Evolutionary conservation across 2,113 vertebrate species (phyloP).

Genomic region (Anser brachyrhynchus): DNA sequence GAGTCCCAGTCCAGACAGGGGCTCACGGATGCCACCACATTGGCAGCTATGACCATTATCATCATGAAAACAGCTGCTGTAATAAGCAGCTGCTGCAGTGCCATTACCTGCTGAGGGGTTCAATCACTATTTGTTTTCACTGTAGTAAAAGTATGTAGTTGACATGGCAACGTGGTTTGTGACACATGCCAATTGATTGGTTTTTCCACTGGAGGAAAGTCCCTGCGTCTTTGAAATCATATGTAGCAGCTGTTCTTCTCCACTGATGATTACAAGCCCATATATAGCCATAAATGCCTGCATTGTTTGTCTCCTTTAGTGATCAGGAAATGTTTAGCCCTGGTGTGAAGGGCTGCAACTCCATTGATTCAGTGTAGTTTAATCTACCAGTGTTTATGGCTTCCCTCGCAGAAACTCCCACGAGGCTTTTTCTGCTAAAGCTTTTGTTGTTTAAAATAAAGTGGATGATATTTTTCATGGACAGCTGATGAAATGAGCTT

Average conservation of each 20-base stretch:
- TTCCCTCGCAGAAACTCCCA: not conserved
- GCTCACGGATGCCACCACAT: not conserved
- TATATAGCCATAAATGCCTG: not conserved
- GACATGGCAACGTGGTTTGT: slow-evolving; percentile 1
- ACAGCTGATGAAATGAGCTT: not conserved
- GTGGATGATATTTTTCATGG: not conserved
- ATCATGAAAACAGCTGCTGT: not conserved
- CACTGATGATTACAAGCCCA: not conserved
- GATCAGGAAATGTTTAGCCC: not conserved
- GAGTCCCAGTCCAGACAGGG: not conserved
- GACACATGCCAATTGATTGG: not conserved
- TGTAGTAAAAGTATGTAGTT: not conserved
- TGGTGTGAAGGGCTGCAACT: not conserved
- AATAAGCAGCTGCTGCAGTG: not conserved
- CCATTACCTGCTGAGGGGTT: not conserved
- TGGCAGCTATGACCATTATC: not conserved
- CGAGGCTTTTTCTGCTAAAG: not conserved
- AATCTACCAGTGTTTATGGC: not conserved
- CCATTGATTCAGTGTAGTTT: not conserved
- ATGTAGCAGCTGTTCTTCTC: not conserved
- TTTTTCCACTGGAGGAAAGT: not conserved
- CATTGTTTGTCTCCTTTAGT: not conserved
- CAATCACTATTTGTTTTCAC: not conserved
- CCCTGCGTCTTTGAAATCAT: not conserved
- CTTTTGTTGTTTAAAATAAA: slow-evolving; percentile 5